These are phyloP conservation scores for Orthonevra nobilis DNA, from an alignment of 2,888 invertebrate species.

Conservation along the genomic window DNA sequence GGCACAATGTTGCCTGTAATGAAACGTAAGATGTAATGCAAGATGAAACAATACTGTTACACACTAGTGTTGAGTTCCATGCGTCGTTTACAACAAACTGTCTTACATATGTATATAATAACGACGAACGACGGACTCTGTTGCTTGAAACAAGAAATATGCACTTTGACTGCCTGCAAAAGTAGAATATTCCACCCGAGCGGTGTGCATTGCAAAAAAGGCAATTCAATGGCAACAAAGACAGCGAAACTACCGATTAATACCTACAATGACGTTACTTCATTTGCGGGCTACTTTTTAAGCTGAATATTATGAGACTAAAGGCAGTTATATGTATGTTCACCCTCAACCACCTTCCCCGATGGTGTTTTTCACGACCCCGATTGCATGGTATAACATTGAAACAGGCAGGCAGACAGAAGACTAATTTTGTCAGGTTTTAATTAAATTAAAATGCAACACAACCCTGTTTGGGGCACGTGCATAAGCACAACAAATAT, in stretches of 20 bases:
- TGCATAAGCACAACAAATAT: background rate
- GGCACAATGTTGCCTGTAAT: too few species aligned
- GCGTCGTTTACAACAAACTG: conserved; percentile 1
- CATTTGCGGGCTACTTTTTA: background rate
- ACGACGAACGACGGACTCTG: conserved; percentile 6
- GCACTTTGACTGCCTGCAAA: conserved; percentile 30
- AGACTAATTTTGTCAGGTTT: background rate
- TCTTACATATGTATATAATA: conserved; percentile 1
- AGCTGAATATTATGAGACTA: background rate
- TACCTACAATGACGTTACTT: background rate
- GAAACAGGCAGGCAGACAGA: background rate
- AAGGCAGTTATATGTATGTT: conserved; percentile 8
- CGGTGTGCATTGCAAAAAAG: conserved; percentile 1
- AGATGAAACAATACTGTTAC: background rate
- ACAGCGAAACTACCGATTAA: background rate
- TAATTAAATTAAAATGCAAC: conserved; percentile 49
- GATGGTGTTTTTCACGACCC: background rate
- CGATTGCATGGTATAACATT: background rate
- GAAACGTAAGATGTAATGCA: too few species aligned
- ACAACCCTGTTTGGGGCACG: background rate
- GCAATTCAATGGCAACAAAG: background rate
- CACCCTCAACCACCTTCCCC: conserved; percentile 23
- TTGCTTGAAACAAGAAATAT: conserved; percentile 15
- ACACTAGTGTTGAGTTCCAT: background rate
- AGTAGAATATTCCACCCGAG: conserved; percentile 13